A percentile compares a stretch with the other conserved stretches of the same genome.
Conservation (phyloP, 1,140 invertebrate genomes). For the Zaprionus ghesquierei region DNA sequence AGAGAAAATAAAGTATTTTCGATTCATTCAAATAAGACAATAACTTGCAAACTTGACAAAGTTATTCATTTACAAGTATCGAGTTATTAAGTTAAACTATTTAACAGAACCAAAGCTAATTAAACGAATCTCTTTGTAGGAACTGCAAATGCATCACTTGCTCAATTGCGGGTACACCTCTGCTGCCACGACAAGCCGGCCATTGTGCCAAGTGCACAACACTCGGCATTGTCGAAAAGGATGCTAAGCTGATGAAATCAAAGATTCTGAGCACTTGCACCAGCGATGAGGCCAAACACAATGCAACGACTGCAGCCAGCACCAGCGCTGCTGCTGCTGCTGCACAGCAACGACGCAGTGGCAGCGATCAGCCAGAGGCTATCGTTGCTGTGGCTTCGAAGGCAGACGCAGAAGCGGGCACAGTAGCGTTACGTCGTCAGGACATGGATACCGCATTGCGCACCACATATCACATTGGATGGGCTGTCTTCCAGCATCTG, state of each 20-base stretch:
- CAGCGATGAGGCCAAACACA: conserved; percentile 70
- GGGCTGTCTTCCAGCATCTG: conserved; percentile 77
- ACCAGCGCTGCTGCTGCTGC: conserved; percentile 44
- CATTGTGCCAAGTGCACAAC: conserved; percentile 77
- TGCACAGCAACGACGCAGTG: conserved; percentile 43
- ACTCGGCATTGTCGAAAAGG: conserved; percentile 76
- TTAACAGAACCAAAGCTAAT: not conserved
- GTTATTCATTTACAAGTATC: too few species aligned
- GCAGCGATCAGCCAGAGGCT: conserved; percentile 33
- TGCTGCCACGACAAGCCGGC: conserved; percentile 60
- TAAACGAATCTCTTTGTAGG: conserved; percentile 26
- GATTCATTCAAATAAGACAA: not conserved
- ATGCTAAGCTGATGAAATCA: conserved; percentile 77
- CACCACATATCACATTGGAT: conserved; percentile 78
- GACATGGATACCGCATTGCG: conserved; percentile 52
- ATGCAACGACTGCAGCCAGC: conserved; percentile 43
- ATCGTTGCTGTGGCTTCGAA: not conserved
- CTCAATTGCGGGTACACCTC: conserved; percentile 77
- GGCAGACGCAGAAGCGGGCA: conserved; percentile 16
- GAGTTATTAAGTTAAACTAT: too few species aligned
- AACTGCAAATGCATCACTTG: conserved; percentile 82
- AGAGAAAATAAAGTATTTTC: conserved; percentile 17
- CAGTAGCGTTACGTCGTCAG: conserved; percentile 47
- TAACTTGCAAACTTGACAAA: not conserved
- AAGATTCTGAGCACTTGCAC: conserved; percentile 79